Percentiles rank a stretch among this genome's conserved stretches.
Evolutionary conservation across 1,140 invertebrate species (phyloP).

Genomic region (Muscidifurax raptorellus): DNA sequence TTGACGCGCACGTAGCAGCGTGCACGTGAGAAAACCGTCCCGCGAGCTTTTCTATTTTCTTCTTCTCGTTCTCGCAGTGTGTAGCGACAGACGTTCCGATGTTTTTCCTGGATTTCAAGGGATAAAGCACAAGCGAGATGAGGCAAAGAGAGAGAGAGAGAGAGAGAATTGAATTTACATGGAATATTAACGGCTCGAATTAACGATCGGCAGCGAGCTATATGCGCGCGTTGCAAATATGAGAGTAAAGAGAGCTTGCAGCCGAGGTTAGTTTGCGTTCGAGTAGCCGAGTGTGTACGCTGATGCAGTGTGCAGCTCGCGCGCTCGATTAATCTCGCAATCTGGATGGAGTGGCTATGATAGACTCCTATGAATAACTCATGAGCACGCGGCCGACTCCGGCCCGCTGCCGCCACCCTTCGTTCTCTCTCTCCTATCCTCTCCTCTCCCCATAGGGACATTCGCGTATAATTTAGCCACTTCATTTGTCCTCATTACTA

Average conservation of each 20-base stretch:
- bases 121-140: too few relatives aligned
- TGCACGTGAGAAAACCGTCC: constrained; percentile 62
- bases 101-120: background rate
- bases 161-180: background rate
- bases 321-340: constrained; percentile 73
- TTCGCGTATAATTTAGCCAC: constrained; percentile 72
- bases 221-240: constrained; percentile 21
- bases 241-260: constrained; percentile 1
- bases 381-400: constrained; percentile 61
- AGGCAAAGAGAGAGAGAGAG: background rate
- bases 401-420: background rate
- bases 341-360: constrained; percentile 73
- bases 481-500: constrained; percentile 74
- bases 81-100: background rate
- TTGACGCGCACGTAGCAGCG: constrained; percentile 63
- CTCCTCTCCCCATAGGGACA: constrained; percentile 68
- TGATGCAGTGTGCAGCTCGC: constrained; percentile 50
- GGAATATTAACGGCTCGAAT: background rate
- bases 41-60: constrained; percentile 12
- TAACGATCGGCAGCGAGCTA: background rate
- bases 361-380: constrained; percentile 73
- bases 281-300: background rate
- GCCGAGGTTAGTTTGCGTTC: background rate
- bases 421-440: constrained; percentile 40
- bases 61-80: background rate